Base-by-base conservation (phyloP, 2,888 invertebrate species). In the Taphrorychus bicolor region DNA sequence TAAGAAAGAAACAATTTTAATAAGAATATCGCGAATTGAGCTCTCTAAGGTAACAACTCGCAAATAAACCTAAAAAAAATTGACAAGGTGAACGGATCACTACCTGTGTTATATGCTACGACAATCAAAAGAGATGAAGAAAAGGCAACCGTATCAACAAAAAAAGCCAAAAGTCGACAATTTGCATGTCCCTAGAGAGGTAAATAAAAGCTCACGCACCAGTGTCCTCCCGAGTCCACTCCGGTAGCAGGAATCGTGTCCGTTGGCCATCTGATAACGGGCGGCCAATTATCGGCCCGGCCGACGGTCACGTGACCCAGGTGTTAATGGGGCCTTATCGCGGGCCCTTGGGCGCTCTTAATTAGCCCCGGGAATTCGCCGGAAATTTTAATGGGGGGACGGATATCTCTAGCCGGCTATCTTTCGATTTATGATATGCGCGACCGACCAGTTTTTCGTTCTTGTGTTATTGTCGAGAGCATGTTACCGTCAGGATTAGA, bases 291-390 rank as follows among this genome's bases (percentile, higher is more conserved):
- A 69, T 51, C 61, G 60, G 52, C 42, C 52, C 69, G 23, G 40
- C 54, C 53, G n/a, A 53, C 61, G 60, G 65, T 69, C 69, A 69
- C 69, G 65, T 69, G 69, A 69, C 61, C 65, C 57, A 65, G 69
- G 69, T 69, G 69, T 69, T 69, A 69, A 69, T 69, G 69, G 64
- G 11, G 23, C 41, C 41, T 57, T 57, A 57, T 57, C 57, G 40
- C 23, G 23, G 60, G 23, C 24, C 53, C 57, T 51, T 7, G 56
- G 62, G 54, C 63, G 51, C 68, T 64, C 68, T 64, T 68, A 68
- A 68, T 68, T 68, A 68, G 68, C 48, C 54, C 45, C 22, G 19
- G 32, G 68, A 63, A 68, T 66, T 66, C 66, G 41, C 66, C 56
- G 61, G 66, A 61, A 61, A 66, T 66, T 66, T 66, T 66, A 66